Conservation (phyloP, 2,888 invertebrate species). For the Polia nebulosa region DNA sequence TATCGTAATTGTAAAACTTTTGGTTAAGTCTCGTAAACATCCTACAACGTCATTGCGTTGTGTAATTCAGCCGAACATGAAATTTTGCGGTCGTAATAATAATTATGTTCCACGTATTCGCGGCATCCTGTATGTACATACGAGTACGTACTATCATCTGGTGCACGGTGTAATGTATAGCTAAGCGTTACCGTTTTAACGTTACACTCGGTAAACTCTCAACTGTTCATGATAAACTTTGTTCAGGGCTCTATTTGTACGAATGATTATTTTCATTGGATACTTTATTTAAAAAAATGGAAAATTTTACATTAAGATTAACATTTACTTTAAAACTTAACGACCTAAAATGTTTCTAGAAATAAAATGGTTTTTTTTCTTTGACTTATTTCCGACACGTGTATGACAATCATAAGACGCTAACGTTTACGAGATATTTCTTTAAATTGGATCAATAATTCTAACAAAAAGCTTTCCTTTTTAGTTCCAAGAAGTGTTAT, state of each 20-base stretch:
- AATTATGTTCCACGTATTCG: conserved; percentile 71
- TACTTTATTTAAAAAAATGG: not conserved
- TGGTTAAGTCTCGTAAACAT: conserved; percentile 65
- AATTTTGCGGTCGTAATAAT: conserved; percentile 76
- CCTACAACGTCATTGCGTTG: conserved; percentile 65
- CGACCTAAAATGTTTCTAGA: not conserved
- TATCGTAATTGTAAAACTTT: conserved; percentile 64
- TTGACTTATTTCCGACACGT: not conserved
- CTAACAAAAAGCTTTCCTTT: conserved; percentile 11
- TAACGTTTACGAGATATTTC: conserved; percentile 4
- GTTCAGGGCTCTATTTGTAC: conserved; percentile 8
- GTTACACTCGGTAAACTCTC: conserved; percentile 40
- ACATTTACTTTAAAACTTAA: too few relatives aligned
- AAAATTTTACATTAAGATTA: not conserved
- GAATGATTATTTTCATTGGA: not conserved
- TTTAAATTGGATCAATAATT: conserved; percentile 10
- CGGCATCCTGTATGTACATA: conserved; percentile 58
- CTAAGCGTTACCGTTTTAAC: conserved; percentile 53
- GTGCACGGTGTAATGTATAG: conserved; percentile 62
- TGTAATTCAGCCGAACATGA: conserved; percentile 75
- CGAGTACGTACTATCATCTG: conserved; percentile 58
- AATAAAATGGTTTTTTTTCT: not conserved
- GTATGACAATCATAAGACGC: not conserved
- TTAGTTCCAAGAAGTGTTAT: conserved; percentile 19
- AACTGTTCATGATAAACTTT: conserved; percentile 21